Evolutionary conservation across 2,113 vertebrate genomes (phyloP).

Genomic region (Brienomyrus brachyistius): DNA sequence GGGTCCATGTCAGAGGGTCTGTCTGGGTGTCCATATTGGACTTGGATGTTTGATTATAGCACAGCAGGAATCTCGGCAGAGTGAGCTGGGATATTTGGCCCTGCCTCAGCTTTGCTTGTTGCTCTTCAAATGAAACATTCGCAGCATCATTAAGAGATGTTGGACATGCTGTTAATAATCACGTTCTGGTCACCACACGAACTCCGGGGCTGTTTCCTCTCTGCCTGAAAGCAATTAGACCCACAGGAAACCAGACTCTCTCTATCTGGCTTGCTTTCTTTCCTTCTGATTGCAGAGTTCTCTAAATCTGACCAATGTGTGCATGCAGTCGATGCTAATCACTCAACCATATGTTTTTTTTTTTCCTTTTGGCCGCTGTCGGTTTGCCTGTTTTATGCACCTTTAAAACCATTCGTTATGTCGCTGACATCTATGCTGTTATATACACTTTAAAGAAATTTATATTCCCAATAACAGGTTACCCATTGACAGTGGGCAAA

Average conservation of each 20-base stretch:
- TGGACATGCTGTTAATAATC: constrained; percentile 57
- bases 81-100: constrained; percentile 23
- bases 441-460: background rate
- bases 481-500: background rate
- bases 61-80: constrained; percentile 40
- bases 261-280: constrained; percentile 27
- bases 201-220: constrained; percentile 52
- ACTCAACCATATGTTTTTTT: background rate
- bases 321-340: background rate
- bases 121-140: constrained; percentile 32
- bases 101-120: background rate
- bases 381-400: background rate
- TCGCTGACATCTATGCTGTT: background rate
- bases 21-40: constrained; percentile 24
- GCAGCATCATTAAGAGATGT: constrained; percentile 52
- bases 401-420: background rate
- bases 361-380: background rate
- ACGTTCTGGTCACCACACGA: constrained; percentile 43
- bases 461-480: background rate
- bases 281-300: constrained; percentile 38
- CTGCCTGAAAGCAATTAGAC: constrained; percentile 56
- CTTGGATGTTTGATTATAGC: constrained; percentile 39
- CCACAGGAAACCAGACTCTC: constrained; percentile 41
- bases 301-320: constrained; percentile 33
- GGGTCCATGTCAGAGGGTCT: constrained; percentile 21